Percentiles rank a stretch among this genome's conserved stretches.
Evolutionary conservation across 1,140 invertebrate genomes (phyloP).

Genomic region (Danaus melanippus): DNA sequence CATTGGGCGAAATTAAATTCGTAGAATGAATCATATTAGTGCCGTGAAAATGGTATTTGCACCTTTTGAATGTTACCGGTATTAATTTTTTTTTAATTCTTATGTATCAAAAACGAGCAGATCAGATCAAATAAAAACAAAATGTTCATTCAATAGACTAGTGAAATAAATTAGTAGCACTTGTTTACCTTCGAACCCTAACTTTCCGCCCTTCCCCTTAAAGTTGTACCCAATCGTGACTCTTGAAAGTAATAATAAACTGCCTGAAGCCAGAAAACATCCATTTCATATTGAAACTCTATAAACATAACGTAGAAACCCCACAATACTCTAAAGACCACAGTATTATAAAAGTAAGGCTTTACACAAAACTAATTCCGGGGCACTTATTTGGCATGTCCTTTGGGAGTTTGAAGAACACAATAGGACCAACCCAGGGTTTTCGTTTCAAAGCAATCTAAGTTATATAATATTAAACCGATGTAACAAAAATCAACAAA

Average conservation of each 20-base stretch:
- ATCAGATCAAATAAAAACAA: slow-evolving; percentile 16
- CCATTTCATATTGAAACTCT: slow-evolving; percentile 58
- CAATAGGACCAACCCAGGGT: slow-evolving; percentile 17
- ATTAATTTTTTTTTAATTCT: slow-evolving; percentile 1
- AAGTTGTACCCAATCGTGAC: slow-evolving; percentile 33
- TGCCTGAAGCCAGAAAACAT: slow-evolving; percentile 69
- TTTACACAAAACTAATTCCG: slow-evolving; percentile 60
- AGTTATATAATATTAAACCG: slow-evolving; percentile 9
- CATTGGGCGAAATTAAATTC: background rate
- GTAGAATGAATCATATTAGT: no score
- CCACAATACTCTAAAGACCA: slow-evolving; percentile 55
- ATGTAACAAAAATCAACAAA: background rate
- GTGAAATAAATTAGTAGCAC: slow-evolving; percentile 53
- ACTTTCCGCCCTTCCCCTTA: slow-evolving; percentile 33
- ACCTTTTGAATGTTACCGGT: no score
- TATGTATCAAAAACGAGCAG: background rate
- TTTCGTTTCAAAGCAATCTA: slow-evolving; percentile 14
- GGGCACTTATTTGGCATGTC: slow-evolving; percentile 40
- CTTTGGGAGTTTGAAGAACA: slow-evolving; percentile 35
- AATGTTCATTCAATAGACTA: slow-evolving; percentile 46
- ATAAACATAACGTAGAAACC: slow-evolving; percentile 51
- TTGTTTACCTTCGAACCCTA: slow-evolving; percentile 63
- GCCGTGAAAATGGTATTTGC: no score
- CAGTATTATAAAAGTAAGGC: slow-evolving; percentile 61
- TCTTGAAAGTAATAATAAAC: slow-evolving; percentile 69